These are phyloP conservation scores for Ectropis grisescens DNA, from an alignment of 1,140 invertebrate genomes.

Conservation along the genomic window DNA sequence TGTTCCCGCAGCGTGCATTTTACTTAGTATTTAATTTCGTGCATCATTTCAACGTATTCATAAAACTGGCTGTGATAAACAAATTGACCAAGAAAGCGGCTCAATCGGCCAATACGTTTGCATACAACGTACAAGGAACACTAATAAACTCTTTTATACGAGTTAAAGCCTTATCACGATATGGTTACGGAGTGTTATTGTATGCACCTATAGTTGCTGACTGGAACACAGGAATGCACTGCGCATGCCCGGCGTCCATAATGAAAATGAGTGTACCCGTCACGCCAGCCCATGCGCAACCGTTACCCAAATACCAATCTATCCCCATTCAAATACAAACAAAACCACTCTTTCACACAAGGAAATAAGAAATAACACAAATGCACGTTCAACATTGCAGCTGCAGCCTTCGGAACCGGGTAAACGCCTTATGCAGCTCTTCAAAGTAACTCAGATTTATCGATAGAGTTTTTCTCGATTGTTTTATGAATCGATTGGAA, in stretches of 20 bases:
- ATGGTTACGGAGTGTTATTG: no score
- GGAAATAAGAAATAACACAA: conserved; percentile 4
- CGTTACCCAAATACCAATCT: conserved; percentile 18
- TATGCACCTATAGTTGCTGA: neutral
- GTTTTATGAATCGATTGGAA: no score
- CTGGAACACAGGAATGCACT: conserved; percentile 20
- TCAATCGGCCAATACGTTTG: no score
- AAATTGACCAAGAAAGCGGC: no score
- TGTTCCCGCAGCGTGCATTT: no score
- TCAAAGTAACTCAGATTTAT: conserved; percentile 11
- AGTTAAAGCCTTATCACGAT: no score
- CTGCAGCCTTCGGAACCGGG: neutral
- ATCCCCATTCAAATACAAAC: conserved; percentile 6
- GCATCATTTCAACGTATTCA: no score
- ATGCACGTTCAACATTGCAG: conserved; percentile 4
- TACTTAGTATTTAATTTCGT: no score
- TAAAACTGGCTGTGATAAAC: no score
- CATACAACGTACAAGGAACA: no score
- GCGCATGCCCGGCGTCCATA: conserved; percentile 18
- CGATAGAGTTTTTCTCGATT: conserved; percentile 11
- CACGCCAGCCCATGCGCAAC: conserved; percentile 15
- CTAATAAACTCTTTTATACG: no score
- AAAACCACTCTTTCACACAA: conserved; percentile 13
- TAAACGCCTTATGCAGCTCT: conserved; percentile 14
- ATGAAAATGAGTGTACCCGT: conserved; percentile 24